phyloP scores from a whole-genome alignment of 2,113 vertebrate species.

The Perca flavescens region DNA sequence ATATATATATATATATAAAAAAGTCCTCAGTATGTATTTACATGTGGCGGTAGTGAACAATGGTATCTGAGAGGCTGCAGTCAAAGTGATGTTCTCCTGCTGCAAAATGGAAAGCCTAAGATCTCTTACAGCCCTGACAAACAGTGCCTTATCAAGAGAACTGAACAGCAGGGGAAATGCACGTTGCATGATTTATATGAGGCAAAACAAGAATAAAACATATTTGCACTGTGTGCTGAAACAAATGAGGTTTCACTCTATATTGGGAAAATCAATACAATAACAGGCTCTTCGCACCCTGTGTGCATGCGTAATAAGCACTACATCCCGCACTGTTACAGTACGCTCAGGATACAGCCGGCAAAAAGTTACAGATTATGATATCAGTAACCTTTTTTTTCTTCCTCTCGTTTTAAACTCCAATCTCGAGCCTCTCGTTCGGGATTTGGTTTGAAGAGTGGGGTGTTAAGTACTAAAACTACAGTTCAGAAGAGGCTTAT shows the following conservation, averaged over 20 bases:
- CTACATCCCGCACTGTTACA: conserved; percentile 31
- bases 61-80: neutral
- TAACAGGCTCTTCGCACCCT: conserved; percentile 66
- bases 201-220: conserved; percentile 78
- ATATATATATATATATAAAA: neutral
- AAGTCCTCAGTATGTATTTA: conserved; percentile 1
- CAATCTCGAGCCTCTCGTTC: conserved; percentile 68
- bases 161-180: conserved; percentile 67
- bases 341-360: conserved; percentile 28
- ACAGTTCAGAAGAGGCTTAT: conserved; percentile 85
- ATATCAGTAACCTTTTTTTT: conserved; percentile 56
- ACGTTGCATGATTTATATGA: conserved; percentile 77
- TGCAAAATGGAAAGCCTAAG: conserved; percentile 45
- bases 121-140: conserved; percentile 66
- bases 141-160: conserved; percentile 67
- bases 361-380: conserved; percentile 62
- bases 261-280: conserved; percentile 80
- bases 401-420: conserved; percentile 45
- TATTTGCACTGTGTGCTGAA: conserved; percentile 79
- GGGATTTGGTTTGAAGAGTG: conserved; percentile 80
- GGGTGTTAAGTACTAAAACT: conserved; percentile 82
- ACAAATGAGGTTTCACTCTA: conserved; percentile 81
- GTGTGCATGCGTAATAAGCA: conserved; percentile 74
- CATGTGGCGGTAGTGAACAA: neutral
- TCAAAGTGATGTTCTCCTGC: conserved; percentile 26